Percentiles rank a stretch among this genome's conserved stretches.
Evolutionary conservation across 2,113 vertebrate genomes (phyloP).

Genomic region (Callipepla squamata): DNA sequence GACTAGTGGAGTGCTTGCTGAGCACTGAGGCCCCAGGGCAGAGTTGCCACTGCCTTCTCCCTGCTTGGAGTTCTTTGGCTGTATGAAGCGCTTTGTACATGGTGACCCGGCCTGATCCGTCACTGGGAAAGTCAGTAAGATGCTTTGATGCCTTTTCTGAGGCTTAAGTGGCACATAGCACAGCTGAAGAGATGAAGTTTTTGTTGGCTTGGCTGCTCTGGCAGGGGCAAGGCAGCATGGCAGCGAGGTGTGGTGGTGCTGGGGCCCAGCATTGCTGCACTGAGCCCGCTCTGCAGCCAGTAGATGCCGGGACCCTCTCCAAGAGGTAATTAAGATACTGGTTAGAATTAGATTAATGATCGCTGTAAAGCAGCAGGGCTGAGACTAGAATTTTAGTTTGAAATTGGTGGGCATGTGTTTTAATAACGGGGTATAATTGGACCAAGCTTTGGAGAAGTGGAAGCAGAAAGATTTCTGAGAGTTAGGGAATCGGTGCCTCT

Average conservation of each 20-base stretch:
- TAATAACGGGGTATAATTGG: not conserved
- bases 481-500: not conserved
- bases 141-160: not conserved
- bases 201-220: not conserved
- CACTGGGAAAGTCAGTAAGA: not conserved
- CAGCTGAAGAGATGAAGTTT: not conserved
- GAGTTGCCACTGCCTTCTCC: not conserved
- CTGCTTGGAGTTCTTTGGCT: not conserved
- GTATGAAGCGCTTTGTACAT: not conserved
- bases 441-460: not conserved
- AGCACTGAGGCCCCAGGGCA: not conserved
- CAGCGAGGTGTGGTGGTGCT: not conserved
- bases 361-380: not conserved
- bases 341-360: too few relatives aligned
- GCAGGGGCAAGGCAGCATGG: accelerated
- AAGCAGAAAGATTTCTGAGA: not conserved
- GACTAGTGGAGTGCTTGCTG: not conserved
- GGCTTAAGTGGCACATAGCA: not conserved
- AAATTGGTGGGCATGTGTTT: not conserved
- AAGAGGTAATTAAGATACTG: not conserved
- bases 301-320: not conserved
- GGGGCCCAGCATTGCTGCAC: not conserved
- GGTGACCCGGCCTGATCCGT: not conserved
- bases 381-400: not conserved
- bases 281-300: not conserved